Percentiles rank a stretch among this genome's conserved stretches.
These are phyloP conservation scores for Ascidia mentula DNA, from an alignment of 23 tunicate genomes.

Conservation along the genomic window DNA sequence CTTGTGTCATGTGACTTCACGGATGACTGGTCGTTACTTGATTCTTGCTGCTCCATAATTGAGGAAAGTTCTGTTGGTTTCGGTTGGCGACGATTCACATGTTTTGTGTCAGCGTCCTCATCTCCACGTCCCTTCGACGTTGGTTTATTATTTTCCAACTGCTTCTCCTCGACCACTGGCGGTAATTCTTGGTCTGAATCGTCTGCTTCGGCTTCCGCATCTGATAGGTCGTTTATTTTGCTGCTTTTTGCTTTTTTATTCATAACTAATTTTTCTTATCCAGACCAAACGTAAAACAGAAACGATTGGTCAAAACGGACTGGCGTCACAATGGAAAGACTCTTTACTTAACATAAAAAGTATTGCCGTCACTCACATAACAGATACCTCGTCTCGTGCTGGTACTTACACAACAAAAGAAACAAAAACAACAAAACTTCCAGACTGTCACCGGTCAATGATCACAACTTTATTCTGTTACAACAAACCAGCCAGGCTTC, in stretches of 20 bases:
- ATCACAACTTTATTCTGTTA: too few species aligned
- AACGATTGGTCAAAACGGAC: background rate
- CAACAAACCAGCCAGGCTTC: too few species aligned
- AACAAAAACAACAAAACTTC: background rate
- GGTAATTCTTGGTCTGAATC: too few species aligned
- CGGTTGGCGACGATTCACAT: background rate
- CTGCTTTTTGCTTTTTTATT: too few species aligned
- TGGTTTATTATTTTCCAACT: too few species aligned
- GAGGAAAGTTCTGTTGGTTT: slow-evolving; percentile 13
- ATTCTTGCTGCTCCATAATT: slow-evolving; percentile 15
- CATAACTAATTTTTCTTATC: too few species aligned
- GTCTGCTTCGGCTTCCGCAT: too few species aligned
- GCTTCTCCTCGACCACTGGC: too few species aligned
- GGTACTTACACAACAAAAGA: background rate
- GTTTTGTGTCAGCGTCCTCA: background rate
- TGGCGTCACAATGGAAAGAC: background rate
- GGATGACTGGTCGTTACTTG: background rate
- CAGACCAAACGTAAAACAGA: too few species aligned
- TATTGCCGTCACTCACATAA: background rate
- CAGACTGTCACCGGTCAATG: too few species aligned
- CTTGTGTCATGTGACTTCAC: slow-evolving; percentile 11
- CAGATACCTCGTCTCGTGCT: background rate
- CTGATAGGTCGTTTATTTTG: too few species aligned
- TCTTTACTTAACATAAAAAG: background rate
- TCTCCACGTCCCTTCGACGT: too few species aligned